Percentiles rank a stretch among this genome's conserved stretches.
phyloP scores from a whole-genome alignment of 1,140 invertebrate species.

The Eumaeus atala region DNA sequence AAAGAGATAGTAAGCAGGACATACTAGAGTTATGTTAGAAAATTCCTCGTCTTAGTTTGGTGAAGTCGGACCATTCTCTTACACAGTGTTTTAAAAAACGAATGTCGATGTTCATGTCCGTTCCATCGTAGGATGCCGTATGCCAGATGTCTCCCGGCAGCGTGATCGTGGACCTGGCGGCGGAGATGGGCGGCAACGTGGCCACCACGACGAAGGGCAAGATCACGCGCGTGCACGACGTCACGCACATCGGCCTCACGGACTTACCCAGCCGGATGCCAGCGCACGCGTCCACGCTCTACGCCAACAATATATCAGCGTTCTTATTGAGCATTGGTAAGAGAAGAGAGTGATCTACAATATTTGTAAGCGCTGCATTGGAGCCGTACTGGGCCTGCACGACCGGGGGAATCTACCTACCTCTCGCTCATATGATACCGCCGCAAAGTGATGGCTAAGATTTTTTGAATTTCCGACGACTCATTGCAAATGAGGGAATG shows the following conservation, averaged over 20 bases:
- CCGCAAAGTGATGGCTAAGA: too few species aligned
- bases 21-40: too few species aligned
- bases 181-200: conserved; percentile 92
- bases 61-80: too few species aligned
- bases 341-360: conserved; percentile 9
- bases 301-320: conserved; percentile 93
- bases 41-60: too few species aligned
- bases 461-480: too few species aligned
- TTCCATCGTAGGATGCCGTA: conserved; percentile 80
- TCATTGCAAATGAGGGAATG: too few species aligned
- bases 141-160: conserved; percentile 91
- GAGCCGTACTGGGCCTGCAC: too few species aligned
- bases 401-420: too few species aligned
- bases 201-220: conserved; percentile 89
- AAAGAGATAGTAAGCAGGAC: too few species aligned
- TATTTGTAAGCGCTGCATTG: not conserved
- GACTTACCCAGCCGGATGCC: conserved; percentile 90
- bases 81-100: too few species aligned
- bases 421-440: too few species aligned
- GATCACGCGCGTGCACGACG: conserved; percentile 84
- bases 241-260: conserved; percentile 90
- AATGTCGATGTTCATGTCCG: too few species aligned
- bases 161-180: conserved; percentile 91
- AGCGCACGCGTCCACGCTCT: conserved; percentile 89
- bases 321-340: conserved; percentile 87